These are phyloP conservation scores for Cyphomyrus plagiostoma DNA, from an alignment of 2,113 vertebrate genomes.

Conservation along the genomic window DNA sequence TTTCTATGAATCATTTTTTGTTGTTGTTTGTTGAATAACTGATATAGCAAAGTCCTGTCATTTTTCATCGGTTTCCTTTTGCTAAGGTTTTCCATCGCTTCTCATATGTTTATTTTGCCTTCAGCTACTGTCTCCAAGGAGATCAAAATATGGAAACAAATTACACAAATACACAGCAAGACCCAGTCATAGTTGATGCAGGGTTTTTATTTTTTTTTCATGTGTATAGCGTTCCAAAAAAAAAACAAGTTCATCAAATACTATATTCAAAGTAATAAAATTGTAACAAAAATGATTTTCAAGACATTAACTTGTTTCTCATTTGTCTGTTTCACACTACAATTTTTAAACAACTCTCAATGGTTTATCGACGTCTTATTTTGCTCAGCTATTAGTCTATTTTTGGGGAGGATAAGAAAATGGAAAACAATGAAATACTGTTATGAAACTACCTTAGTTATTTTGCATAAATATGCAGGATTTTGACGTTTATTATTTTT, in stretches of 20 bases:
- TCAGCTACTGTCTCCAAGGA: conserved; percentile 43
- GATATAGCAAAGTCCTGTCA: background rate
- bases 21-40: background rate
- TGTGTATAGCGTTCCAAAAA: background rate
- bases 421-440: background rate
- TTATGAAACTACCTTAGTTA: background rate
- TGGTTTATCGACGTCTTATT: background rate
- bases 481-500: background rate
- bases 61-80: background rate
- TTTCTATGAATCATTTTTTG: background rate
- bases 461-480: background rate
- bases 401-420: background rate
- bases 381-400: background rate
- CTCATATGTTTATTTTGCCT: conserved; percentile 45
- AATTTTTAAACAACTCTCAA: background rate
- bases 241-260: background rate
- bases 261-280: background rate
- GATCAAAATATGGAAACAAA: conserved; percentile 29
- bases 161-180: conserved; percentile 39
- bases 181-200: conserved; percentile 28
- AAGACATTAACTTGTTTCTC: background rate
- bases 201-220: background rate
- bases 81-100: conserved; percentile 12
- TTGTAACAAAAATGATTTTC: background rate
- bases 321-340: background rate